These are phyloP conservation scores for Psix sp. DNA, from an alignment of 1,140 invertebrate genomes.

Conservation along the genomic window DNA sequence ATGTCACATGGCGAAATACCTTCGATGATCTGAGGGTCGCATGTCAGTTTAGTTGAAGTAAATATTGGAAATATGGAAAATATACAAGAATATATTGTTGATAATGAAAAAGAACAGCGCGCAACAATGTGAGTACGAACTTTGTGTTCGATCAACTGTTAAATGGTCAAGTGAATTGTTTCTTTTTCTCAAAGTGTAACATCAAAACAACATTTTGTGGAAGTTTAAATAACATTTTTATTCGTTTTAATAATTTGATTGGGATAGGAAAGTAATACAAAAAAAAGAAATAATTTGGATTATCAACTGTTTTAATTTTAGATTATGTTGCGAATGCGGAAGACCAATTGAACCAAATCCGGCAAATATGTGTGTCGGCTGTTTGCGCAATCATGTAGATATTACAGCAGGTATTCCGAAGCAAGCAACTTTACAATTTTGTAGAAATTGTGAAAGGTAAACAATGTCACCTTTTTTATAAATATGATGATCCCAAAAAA, in stretches of 20 bases:
- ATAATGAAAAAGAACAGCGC: not conserved
- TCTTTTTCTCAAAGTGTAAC: not conserved
- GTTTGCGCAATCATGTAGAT: constrained; percentile 92
- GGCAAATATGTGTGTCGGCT: constrained; percentile 97
- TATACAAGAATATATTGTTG: constrained; percentile 1
- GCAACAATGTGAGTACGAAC: constrained; percentile 1
- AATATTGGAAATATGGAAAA: constrained; percentile 3
- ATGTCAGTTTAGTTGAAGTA: no score
- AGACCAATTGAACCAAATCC: constrained; percentile 93
- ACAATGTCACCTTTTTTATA: no score
- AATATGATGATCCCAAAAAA: no score
- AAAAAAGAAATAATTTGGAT: not conserved
- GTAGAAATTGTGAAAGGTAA: constrained; percentile 93
- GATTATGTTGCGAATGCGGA: constrained; percentile 88
- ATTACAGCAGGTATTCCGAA: constrained; percentile 98
- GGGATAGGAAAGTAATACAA: not conserved
- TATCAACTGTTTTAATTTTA: constrained; percentile 24
- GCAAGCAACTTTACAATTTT: constrained; percentile 92
- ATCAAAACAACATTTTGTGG: not conserved
- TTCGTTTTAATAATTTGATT: constrained; percentile 10
- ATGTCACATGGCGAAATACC: no score
- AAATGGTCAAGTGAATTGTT: not conserved
- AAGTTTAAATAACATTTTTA: not conserved
- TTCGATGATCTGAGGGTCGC: no score
- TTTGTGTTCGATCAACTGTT: no score